A percentile compares a stretch with the other conserved stretches of the same genome.
These are phyloP conservation scores for Apogon hyalosoma DNA, from an alignment of 2,797 vertebrate species.

Conservation along the genomic window DNA sequence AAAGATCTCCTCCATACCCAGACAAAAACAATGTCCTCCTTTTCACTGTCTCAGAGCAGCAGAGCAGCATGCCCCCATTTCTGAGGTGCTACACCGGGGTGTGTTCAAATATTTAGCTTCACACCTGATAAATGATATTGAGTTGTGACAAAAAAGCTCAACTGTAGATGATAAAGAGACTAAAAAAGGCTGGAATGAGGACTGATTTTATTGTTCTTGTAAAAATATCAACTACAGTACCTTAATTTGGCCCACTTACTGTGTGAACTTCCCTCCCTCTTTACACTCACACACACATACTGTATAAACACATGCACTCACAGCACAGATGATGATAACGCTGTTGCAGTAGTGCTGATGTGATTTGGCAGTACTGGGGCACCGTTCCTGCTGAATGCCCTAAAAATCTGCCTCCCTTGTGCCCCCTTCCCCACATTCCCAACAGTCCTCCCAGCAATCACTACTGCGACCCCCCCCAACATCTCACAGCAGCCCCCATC, in stretches of 20 bases:
- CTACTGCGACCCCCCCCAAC: conserved; percentile 8
- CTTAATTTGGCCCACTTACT: conserved; percentile 40
- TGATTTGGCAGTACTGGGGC: conserved; percentile 79
- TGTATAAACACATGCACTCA: conserved; percentile 32
- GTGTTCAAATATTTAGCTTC: conserved; percentile 62
- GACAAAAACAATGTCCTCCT: conserved; percentile 61
- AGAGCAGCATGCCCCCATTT: conserved; percentile 65
- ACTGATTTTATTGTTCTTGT: too few species aligned
- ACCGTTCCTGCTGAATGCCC: conserved; percentile 74
- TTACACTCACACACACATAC: conserved; percentile 16
- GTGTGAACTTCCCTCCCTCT: conserved; percentile 11
- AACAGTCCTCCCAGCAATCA: conserved; percentile 36
- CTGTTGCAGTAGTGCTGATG: conserved; percentile 62
- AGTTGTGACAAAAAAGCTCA: conserved; percentile 15
- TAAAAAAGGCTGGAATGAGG: neutral
- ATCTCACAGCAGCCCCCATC: neutral
- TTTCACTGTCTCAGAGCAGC: conserved; percentile 59
- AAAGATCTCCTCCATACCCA: conserved; percentile 37
- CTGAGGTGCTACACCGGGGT: conserved; percentile 36
- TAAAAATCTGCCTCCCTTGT: conserved; percentile 54
- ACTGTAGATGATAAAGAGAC: neutral
- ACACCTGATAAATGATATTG: conserved; percentile 28
- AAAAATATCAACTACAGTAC: neutral
- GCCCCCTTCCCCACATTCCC: conserved; percentile 40
- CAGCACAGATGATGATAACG: conserved; percentile 39